These are phyloP conservation scores for Torymus auratus DNA, from an alignment of 2,888 invertebrate species.

Conservation along the genomic window DNA sequence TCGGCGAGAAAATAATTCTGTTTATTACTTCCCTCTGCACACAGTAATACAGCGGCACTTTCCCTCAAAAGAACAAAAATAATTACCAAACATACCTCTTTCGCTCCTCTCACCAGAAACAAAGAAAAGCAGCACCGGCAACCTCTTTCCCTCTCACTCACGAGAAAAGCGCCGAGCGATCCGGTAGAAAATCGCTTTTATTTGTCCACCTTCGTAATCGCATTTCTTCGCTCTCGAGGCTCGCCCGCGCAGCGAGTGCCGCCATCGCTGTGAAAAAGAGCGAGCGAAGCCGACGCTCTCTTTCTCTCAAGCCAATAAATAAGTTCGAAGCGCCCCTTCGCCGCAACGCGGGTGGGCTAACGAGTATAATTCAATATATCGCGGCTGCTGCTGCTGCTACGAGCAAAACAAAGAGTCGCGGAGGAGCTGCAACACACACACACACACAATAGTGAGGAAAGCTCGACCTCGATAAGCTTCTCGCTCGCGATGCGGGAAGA, in stretches of 20 bases:
- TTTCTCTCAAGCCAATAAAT: constrained; percentile 33
- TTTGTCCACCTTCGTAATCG: constrained; percentile 18
- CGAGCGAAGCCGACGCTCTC: too few species aligned
- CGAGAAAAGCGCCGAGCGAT: neutral
- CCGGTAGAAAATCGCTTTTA: constrained; percentile 3
- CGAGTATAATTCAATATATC: constrained; percentile 34
- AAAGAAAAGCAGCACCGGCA: too few species aligned
- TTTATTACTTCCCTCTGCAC: too few species aligned
- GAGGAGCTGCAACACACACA: neutral
- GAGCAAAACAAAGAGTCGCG: neutral
- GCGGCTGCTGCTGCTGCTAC: neutral
- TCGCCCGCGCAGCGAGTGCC: too few species aligned
- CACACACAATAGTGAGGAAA: neutral
- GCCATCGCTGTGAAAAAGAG: too few species aligned
- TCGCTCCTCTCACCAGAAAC: too few species aligned
- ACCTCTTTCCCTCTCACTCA: too few species aligned
- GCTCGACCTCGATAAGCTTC: constrained; percentile 33
- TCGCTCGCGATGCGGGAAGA: neutral
- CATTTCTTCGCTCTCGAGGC: constrained; percentile 1
- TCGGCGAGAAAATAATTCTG: too few species aligned
- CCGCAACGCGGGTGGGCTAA: neutral
- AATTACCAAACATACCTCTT: too few species aligned
- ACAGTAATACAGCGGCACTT: too few species aligned
- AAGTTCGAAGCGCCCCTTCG: constrained; percentile 15
- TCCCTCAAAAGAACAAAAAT: too few species aligned